phyloP scores from a whole-genome alignment of 2,113 vertebrate species.

The Jacana jacana region DNA sequence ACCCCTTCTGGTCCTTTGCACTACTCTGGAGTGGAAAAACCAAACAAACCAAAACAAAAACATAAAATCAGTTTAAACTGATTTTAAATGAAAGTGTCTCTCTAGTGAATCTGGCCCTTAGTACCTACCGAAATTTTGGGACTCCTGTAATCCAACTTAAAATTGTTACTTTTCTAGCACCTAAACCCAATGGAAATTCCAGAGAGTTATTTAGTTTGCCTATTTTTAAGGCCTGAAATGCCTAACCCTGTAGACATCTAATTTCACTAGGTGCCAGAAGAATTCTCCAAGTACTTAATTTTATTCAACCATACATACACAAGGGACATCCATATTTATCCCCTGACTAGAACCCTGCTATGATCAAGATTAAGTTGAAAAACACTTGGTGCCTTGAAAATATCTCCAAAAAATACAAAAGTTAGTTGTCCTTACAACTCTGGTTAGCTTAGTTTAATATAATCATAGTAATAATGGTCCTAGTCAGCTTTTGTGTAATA shows the following conservation, averaged over 20 bases:
- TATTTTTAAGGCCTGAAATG: background rate
- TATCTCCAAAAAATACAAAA: background rate
- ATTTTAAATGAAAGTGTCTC: background rate
- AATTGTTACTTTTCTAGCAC: background rate
- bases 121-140: background rate
- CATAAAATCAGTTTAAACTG: background rate
- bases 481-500: background rate
- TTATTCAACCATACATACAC: background rate
- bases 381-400: background rate
- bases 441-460: background rate
- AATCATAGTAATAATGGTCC: background rate
- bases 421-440: background rate
- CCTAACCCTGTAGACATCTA: background rate
- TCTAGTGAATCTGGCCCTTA: background rate
- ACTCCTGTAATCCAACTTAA: background rate
- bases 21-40: background rate
- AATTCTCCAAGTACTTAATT: background rate
- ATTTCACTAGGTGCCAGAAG: background rate
- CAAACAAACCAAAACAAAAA: background rate
- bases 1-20: background rate
- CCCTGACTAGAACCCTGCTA: background rate
- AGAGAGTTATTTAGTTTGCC: background rate
- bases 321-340: background rate
- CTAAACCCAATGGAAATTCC: background rate
- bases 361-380: background rate